Conservation (phyloP, 64 coral and sea anemone genomes). For the Actinia equina region DNA sequence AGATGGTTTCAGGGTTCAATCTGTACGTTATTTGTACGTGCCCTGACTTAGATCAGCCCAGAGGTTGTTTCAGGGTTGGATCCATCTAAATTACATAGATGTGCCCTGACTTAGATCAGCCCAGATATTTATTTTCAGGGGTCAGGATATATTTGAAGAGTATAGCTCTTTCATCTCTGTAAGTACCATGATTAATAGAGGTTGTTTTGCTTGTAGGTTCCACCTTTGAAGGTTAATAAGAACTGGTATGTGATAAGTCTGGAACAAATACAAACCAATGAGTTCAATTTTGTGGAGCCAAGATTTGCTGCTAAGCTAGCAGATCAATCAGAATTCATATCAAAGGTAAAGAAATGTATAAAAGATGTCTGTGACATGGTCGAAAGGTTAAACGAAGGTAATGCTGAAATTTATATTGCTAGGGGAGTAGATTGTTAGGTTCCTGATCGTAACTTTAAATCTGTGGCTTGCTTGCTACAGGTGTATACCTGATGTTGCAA, state of each 20-base stretch:
- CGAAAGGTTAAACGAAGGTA: not conserved
- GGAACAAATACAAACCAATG: conserved; percentile 7
- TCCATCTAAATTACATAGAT: too few relatives aligned
- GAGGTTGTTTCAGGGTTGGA: too few relatives aligned
- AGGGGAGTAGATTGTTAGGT: not conserved
- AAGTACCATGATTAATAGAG: not conserved
- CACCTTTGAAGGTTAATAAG: conserved; percentile 56
- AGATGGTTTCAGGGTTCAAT: too few relatives aligned
- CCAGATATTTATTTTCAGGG: too few relatives aligned
- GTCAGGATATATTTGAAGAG: too few relatives aligned
- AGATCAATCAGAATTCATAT: conserved; percentile 18
- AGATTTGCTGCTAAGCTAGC: conserved; percentile 21
- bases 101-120: too few relatives aligned
- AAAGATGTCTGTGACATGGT: not conserved
- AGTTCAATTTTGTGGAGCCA: conserved; percentile 25
- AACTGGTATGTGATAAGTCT: conserved; percentile 43
- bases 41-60: too few relatives aligned
- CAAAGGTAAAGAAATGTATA: not conserved
- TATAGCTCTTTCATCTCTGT: too few relatives aligned
- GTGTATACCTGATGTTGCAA: too few relatives aligned
- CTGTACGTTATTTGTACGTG: too few relatives aligned
- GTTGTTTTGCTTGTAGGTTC: conserved; percentile 30
- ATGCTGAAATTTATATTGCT: not conserved
- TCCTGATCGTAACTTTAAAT: not conserved
- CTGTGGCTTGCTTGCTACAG: not conserved